Percentiles rank a stretch among this genome's conserved stretches.
Conservation (phyloP, 2,797 vertebrate genomes). For the Toxotes lorentzi region DNA sequence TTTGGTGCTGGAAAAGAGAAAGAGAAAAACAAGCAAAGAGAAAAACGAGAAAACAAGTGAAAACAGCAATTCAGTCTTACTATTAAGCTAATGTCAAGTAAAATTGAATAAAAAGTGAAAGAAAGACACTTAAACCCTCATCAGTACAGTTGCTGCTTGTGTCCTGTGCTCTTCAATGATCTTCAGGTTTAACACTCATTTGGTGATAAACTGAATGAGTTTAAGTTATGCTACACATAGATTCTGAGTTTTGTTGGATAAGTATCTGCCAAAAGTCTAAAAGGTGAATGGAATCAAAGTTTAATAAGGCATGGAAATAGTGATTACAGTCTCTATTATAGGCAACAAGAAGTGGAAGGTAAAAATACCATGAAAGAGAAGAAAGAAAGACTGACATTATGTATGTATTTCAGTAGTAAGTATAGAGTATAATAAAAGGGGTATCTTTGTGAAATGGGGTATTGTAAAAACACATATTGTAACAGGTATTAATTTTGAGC, state of each 20-base stretch:
- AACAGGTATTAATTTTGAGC: conserved; percentile 27
- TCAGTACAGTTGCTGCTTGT: neutral
- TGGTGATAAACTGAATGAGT: neutral
- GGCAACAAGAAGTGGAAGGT: neutral
- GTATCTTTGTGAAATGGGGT: conserved; percentile 31
- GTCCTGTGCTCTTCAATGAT: neutral
- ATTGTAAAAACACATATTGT: conserved; percentile 33
- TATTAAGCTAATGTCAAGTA: neutral
- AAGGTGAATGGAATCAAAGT: conserved; percentile 33
- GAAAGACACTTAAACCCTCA: neutral
- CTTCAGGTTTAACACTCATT: neutral
- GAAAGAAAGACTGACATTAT: neutral
- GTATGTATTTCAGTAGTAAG: neutral
- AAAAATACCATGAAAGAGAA: conserved; percentile 18
- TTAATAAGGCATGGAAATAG: conserved; percentile 17
- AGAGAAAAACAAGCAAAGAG: too few relatives aligned
- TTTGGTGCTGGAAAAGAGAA: too few relatives aligned
- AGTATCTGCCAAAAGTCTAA: conserved; percentile 13
- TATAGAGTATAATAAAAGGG: conserved; percentile 7
- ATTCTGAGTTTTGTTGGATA: neutral
- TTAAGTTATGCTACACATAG: neutral
- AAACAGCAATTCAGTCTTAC: neutral
- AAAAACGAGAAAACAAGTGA: neutral
- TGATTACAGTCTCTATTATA: conserved; percentile 20
- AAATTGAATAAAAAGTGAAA: neutral